These are phyloP conservation scores for Ctenodactylus gundi DNA, from an alignment of 2,113 vertebrate genomes.

Conservation along the genomic window DNA sequence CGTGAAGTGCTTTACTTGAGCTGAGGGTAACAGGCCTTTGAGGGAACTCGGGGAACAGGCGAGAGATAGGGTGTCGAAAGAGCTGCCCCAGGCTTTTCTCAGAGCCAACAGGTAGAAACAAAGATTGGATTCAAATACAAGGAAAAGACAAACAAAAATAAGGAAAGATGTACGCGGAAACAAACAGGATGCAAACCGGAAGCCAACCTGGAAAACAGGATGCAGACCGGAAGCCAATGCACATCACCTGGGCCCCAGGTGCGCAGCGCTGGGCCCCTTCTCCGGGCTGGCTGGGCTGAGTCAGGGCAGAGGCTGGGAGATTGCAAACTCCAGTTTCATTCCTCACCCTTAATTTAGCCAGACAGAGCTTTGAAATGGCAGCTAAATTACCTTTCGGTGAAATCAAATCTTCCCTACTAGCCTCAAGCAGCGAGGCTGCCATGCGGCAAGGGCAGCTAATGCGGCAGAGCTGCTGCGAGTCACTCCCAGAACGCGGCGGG, in stretches of 20 bases:
- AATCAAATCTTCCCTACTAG: slow-evolving; percentile 67
- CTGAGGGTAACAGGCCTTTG: slow-evolving; percentile 28
- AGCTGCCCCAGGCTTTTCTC: not conserved
- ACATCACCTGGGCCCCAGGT: not conserved
- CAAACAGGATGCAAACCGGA: not conserved
- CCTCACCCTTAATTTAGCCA: slow-evolving; percentile 63
- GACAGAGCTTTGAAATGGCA: slow-evolving; percentile 70
- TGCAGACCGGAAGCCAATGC: not conserved
- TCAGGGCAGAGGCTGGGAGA: not conserved
- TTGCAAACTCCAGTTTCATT: slow-evolving; percentile 47
- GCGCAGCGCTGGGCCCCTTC: not conserved
- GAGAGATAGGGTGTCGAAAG: not conserved
- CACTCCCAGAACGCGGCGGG: not conserved
- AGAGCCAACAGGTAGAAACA: not conserved
- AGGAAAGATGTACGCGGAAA: not conserved
- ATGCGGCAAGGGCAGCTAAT: not conserved
- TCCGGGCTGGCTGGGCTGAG: not conserved
- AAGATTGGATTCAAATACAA: not conserved
- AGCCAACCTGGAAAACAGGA: not conserved
- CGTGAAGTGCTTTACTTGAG: slow-evolving; percentile 11
- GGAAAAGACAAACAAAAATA: not conserved
- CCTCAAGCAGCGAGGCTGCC: slow-evolving; percentile 53
- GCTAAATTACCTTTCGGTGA: slow-evolving; percentile 72
- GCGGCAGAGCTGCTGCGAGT: not conserved
- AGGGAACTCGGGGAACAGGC: not conserved